phyloP scores from a whole-genome alignment of 1,140 invertebrate species.

The Marisa cornuarietis region DNA sequence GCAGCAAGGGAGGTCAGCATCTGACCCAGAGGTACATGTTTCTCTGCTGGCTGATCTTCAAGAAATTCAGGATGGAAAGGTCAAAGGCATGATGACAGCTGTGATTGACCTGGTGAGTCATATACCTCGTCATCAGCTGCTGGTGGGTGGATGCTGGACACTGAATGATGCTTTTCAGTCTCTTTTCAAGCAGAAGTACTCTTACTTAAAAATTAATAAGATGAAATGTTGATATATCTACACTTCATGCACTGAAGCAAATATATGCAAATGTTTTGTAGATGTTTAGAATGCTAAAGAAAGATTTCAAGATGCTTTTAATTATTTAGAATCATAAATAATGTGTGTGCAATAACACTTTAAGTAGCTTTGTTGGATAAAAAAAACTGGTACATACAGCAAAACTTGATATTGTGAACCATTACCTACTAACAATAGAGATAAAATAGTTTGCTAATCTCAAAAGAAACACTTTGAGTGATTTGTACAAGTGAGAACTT shows the following conservation, averaged over 20 bases:
- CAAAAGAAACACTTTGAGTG: too few species aligned
- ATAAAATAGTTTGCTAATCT: too few species aligned
- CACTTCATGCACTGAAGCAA: not conserved
- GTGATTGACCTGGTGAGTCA: conserved; percentile 46
- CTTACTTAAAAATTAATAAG: not conserved
- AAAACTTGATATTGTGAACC: too few species aligned
- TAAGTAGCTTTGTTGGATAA: too few species aligned
- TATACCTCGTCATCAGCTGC: not conserved
- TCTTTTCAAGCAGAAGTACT: not conserved
- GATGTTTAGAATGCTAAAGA: not conserved
- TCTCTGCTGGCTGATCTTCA: conserved; percentile 55
- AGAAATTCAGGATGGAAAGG: conserved; percentile 49
- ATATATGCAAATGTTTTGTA: too few species aligned
- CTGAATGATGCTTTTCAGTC: not conserved
- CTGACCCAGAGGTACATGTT: conserved; percentile 52
- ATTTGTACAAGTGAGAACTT: too few species aligned
- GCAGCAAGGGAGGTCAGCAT: conserved; percentile 29
- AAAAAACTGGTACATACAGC: too few species aligned
- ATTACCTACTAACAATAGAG: too few species aligned
- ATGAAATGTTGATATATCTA: not conserved
- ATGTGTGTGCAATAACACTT: too few species aligned
- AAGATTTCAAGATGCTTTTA: not conserved
- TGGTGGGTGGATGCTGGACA: too few species aligned
- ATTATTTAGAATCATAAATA: not conserved
- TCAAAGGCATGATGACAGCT: conserved; percentile 32